Evolutionary conservation across 2,113 vertebrate genomes (phyloP).

Genomic region (Heptranchias perlo): DNA sequence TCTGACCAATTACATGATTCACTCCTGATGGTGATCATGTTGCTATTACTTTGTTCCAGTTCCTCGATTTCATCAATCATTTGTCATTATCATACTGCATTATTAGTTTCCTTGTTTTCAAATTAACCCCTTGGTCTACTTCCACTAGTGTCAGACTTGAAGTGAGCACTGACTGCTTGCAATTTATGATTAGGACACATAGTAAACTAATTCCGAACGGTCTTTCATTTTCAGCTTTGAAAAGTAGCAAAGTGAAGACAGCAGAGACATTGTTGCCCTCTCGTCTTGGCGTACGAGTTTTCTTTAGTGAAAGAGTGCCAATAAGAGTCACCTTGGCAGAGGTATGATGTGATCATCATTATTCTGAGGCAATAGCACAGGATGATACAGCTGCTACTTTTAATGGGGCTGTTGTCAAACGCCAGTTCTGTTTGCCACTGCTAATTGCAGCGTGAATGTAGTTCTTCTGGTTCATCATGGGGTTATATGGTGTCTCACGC

Average conservation of each 20-base stretch:
- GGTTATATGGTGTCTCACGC: conserved; percentile 10
- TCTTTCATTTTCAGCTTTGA: background rate
- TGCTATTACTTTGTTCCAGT: background rate
- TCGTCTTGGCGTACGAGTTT: background rate
- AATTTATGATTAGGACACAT: background rate
- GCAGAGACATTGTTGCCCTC: background rate
- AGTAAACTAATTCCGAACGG: background rate
- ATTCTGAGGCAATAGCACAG: background rate
- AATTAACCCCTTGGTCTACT: background rate
- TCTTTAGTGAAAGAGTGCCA: background rate
- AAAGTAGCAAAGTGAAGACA: background rate
- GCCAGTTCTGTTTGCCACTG: conserved; percentile 1
- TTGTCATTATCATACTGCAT: background rate
- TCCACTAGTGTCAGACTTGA: background rate
- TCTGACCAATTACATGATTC: background rate
- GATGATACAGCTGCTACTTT: conserved; percentile 23
- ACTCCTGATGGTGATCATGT: background rate
- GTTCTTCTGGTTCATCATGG: conserved; percentile 1
- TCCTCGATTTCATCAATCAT: background rate
- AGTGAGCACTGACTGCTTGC: background rate
- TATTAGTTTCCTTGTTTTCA: background rate
- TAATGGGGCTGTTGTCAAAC: background rate
- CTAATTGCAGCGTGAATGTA: conserved; percentile 12
- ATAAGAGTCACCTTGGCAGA: background rate
- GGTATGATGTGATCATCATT: background rate